Evolutionary conservation across 2,888 invertebrate genomes (phyloP).

Genomic region (Ichneumoninae sp.): DNA sequence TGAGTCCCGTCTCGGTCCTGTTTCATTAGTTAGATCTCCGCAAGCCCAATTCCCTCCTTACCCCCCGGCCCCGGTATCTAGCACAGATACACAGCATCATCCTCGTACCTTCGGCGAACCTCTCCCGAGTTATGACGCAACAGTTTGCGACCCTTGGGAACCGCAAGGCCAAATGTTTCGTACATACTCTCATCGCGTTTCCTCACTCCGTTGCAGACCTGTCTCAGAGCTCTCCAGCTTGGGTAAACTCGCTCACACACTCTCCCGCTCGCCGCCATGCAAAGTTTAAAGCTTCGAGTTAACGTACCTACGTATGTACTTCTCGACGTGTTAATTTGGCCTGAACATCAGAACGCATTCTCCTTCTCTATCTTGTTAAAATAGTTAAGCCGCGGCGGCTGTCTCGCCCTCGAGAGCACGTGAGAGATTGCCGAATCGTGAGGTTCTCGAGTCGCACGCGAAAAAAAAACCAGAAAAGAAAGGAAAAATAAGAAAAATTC

Average conservation of each 20-base stretch:
- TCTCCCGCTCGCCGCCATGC: conserved; percentile 33
- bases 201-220: not conserved
- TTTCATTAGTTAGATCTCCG: conserved; percentile 61
- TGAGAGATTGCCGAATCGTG: conserved; percentile 11
- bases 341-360: conserved; percentile 50
- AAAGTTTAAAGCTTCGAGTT: conserved; percentile 64
- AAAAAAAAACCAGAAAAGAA: not conserved
- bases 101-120: conserved; percentile 62
- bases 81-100: conserved; percentile 40
- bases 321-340: conserved; percentile 64
- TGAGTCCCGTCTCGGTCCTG: conserved; percentile 68
- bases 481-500: conserved; percentile 16
- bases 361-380: conserved; percentile 46
- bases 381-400: conserved; percentile 39
- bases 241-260: conserved; percentile 23
- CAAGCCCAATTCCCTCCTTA: conserved; percentile 49
- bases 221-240: conserved; percentile 6
- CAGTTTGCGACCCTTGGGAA: conserved; percentile 78
- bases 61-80: not conserved
- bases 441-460: not conserved
- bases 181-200: conserved; percentile 27
- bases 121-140: conserved; percentile 80
- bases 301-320: conserved; percentile 35
- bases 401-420: conserved; percentile 22
- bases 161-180: conserved; percentile 62